These are phyloP conservation scores for Vollenhovia emeryi DNA, from an alignment of 1,140 invertebrate species.

Conservation along the genomic window DNA sequence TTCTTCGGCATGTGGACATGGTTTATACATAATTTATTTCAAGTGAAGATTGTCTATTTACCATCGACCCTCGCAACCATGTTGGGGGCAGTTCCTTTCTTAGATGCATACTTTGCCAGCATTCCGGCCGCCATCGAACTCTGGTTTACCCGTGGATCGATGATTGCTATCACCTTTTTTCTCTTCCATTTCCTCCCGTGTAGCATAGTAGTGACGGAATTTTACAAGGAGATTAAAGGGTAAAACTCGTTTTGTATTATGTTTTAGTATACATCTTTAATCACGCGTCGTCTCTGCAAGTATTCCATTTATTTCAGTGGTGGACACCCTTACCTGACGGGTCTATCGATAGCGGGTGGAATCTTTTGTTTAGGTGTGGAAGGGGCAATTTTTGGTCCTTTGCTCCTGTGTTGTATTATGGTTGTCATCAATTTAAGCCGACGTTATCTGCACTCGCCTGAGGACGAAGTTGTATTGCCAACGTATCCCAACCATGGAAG, in stretches of 20 bases:
- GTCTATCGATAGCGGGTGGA: slow-evolving; percentile 98
- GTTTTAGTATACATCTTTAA: not conserved
- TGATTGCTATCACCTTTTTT: slow-evolving; percentile 92
- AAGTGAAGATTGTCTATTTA: slow-evolving; percentile 97
- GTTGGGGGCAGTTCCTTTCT: slow-evolving; percentile 96
- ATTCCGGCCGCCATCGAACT: slow-evolving; percentile 97
- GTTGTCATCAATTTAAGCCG: slow-evolving; percentile 91
- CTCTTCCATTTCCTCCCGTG: slow-evolving; percentile 95
- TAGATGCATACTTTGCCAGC: slow-evolving; percentile 97
- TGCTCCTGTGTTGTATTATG: slow-evolving; percentile 95
- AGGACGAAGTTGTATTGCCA: slow-evolving; percentile 81
- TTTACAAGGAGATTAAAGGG: slow-evolving; percentile 99
- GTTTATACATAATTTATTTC: slow-evolving; percentile 98
- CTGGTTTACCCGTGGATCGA: slow-evolving; percentile 93
- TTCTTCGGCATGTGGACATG: slow-evolving; percentile 99
- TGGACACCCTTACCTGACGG: slow-evolving; percentile 99
- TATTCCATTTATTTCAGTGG: slow-evolving; percentile 86
- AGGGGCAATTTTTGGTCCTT: slow-evolving; percentile 98
- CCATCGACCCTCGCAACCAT: slow-evolving; percentile 97
- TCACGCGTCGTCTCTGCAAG: not conserved
- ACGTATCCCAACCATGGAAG: slow-evolving; percentile 62
- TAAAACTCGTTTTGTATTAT: slow-evolving; percentile 80
- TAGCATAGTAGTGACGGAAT: slow-evolving; percentile 96
- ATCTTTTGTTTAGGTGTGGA: slow-evolving; percentile 98
- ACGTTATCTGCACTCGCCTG: slow-evolving; percentile 85